phyloP scores from a whole-genome alignment of 2,797 vertebrate genomes.

The Scomberomorus guttatus region DNA sequence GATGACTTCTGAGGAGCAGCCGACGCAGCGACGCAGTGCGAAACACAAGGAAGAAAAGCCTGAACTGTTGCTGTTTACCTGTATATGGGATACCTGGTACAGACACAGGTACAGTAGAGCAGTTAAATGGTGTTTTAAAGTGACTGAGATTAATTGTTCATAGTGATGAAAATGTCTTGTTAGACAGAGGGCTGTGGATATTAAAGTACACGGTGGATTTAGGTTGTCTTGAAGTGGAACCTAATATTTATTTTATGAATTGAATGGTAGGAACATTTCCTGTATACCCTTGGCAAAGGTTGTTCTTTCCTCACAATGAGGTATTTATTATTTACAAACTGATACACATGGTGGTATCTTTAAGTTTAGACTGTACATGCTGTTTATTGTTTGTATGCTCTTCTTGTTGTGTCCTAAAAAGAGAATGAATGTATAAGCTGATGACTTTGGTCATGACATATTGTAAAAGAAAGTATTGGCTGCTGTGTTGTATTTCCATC shows the following conservation, averaged over 20 bases:
- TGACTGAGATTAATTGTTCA: conserved; percentile 54
- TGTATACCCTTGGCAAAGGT: conserved; percentile 81
- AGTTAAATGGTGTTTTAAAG: conserved; percentile 45
- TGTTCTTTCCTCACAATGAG: conserved; percentile 88
- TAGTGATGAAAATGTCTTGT: conserved; percentile 66
- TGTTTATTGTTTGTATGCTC: conserved; percentile 52
- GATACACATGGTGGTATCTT: conserved; percentile 75
- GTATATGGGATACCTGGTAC: conserved; percentile 21
- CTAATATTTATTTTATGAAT: conserved; percentile 76
- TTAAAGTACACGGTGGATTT: conserved; percentile 46
- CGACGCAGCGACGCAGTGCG: neutral
- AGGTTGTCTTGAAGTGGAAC: conserved; percentile 63
- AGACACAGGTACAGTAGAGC: conserved; percentile 38
- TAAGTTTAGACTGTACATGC: conserved; percentile 52
- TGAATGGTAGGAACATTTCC: conserved; percentile 75
- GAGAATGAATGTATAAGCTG: conserved; percentile 76
- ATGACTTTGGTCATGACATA: conserved; percentile 46
- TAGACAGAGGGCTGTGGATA: conserved; percentile 68
- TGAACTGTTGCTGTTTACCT: conserved; percentile 41
- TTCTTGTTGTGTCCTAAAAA: conserved; percentile 69
- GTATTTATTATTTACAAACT: conserved; percentile 81
- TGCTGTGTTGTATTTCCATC: conserved; percentile 32
- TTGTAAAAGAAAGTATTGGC: conserved; percentile 51
- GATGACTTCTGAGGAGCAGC: conserved; percentile 48
- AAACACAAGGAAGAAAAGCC: conserved; percentile 25